A percentile compares a stretch with the other conserved stretches of the same genome.
These are phyloP conservation scores for Aleiodes testaceus DNA, from an alignment of 2,888 invertebrate species.

Conservation along the genomic window DNA sequence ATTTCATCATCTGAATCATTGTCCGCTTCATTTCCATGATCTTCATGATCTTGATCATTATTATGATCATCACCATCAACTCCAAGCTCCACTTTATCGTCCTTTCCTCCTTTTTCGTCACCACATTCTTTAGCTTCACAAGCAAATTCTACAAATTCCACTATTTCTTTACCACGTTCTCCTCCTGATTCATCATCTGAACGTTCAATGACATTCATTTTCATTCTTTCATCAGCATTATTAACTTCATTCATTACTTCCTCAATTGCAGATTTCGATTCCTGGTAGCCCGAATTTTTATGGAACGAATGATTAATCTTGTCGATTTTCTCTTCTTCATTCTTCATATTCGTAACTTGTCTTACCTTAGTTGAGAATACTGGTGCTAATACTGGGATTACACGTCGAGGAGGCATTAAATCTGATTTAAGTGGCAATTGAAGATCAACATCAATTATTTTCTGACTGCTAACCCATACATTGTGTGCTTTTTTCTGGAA, in stretches of 20 bases:
- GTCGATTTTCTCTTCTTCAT: constrained; percentile 55
- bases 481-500: constrained; percentile 55
- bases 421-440: constrained; percentile 38
- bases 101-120: constrained; percentile 64
- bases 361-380: constrained; percentile 45
- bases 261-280: constrained; percentile 48
- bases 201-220: constrained; percentile 4
- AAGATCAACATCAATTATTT: constrained; percentile 43
- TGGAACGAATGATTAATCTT: constrained; percentile 35
- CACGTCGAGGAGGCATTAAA: constrained; percentile 21
- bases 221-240: constrained; percentile 30
- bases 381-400: constrained; percentile 35
- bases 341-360: constrained; percentile 49
- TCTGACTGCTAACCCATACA: constrained; percentile 43
- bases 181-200: constrained; percentile 47
- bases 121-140: constrained; percentile 71
- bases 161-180: constrained; percentile 39
- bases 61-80: constrained; percentile 30
- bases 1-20: constrained; percentile 38
- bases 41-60: constrained; percentile 48
- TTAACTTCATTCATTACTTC: constrained; percentile 49
- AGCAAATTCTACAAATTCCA: constrained; percentile 47
- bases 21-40: constrained; percentile 35
- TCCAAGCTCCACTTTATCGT: no score
- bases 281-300: not conserved